Evolutionary conservation across 2,113 vertebrate species (phyloP).

Genomic region (Marcusenius ussheri): DNA sequence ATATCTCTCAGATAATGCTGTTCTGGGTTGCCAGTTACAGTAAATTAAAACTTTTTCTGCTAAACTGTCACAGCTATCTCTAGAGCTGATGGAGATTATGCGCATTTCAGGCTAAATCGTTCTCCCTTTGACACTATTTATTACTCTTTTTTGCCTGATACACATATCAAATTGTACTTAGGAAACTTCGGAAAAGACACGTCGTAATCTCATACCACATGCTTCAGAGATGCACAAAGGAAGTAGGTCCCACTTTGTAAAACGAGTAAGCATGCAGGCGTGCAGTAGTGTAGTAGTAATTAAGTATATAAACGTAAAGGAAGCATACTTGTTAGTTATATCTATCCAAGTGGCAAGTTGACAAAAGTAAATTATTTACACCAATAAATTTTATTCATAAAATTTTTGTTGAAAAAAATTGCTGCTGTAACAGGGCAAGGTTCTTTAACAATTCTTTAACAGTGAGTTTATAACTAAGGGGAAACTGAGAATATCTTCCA

Average conservation of each 20-base stretch:
- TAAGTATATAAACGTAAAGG: background rate
- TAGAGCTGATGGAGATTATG: background rate
- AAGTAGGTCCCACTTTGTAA: background rate
- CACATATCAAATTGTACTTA: slow-evolving; percentile 3
- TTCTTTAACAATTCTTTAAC: background rate
- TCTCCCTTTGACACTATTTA: background rate
- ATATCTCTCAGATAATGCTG: background rate
- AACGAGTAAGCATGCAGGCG: background rate
- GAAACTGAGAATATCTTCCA: background rate
- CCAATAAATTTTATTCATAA: slow-evolving; percentile 13
- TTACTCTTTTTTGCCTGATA: background rate
- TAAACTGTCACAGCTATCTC: background rate
- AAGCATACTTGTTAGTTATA: background rate
- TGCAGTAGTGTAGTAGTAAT: background rate
- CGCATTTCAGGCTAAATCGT: background rate
- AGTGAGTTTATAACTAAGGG: background rate
- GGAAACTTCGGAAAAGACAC: background rate
- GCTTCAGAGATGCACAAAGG: background rate
- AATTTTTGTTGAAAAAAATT: background rate
- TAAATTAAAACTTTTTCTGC: slow-evolving; percentile 8
- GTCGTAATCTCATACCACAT: background rate
- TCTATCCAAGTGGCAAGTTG: background rate
- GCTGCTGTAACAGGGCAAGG: background rate
- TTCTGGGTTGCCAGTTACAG: slow-evolving; percentile 6
- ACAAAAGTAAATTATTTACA: background rate